These are phyloP conservation scores for Gavialis gangeticus DNA, from an alignment of 2,113 vertebrate species.

Conservation along the genomic window DNA sequence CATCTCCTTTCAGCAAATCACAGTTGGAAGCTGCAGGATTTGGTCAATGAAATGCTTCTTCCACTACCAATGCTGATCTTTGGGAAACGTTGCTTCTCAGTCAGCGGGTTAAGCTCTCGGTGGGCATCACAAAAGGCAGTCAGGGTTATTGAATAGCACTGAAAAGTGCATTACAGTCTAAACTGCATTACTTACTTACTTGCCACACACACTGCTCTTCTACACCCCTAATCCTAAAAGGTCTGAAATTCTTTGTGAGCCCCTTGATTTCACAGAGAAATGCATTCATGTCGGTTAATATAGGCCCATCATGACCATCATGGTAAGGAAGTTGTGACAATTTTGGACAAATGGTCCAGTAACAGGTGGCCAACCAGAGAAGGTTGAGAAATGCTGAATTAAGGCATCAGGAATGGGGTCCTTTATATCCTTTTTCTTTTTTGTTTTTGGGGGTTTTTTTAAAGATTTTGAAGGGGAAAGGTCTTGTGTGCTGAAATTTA, in stretches of 20 bases:
- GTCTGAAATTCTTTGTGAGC: neutral
- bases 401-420: neutral
- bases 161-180: fast-evolving
- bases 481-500: neutral
- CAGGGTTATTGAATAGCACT: neutral
- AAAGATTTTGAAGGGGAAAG: neutral
- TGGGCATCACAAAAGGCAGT: neutral
- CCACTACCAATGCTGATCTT: neutral
- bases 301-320: neutral
- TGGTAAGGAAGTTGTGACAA: too few species aligned
- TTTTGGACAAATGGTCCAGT: too few species aligned
- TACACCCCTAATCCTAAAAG: neutral
- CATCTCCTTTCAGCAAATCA: conserved; percentile 1
- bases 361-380: neutral
- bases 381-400: neutral
- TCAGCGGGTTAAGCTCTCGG: neutral
- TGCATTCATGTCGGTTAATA: too few species aligned
- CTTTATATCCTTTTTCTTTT: neutral
- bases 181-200: neutral
- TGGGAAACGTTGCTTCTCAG: neutral
- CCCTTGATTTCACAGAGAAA: neutral
- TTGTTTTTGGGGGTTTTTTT: neutral
- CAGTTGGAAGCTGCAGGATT: neutral
- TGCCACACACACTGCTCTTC: too few species aligned
- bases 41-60: neutral